phyloP scores from a whole-genome alignment of 2,797 vertebrate genomes.

The Hippopotamyrus pictus region DNA sequence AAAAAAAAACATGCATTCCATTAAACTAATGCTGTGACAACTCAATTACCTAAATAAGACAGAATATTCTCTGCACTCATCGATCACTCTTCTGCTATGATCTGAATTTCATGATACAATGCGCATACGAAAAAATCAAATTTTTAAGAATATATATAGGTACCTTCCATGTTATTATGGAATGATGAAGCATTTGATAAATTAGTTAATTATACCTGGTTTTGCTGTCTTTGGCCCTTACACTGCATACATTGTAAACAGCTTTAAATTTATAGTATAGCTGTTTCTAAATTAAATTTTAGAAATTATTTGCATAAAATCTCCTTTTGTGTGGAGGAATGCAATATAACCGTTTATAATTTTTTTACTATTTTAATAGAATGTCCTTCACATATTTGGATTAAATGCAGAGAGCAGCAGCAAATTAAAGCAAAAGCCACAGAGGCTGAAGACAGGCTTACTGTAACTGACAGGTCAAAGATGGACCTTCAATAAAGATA shows the following conservation, averaged over 20 bases:
- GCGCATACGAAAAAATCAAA: not conserved
- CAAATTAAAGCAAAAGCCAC: not conserved
- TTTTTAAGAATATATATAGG: not conserved
- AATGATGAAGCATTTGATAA: not conserved
- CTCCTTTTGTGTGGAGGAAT: not conserved
- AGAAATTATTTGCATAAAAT: not conserved
- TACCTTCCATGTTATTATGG: not conserved
- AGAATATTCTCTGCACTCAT: not conserved
- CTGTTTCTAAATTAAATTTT: not conserved
- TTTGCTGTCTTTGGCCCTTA: not conserved
- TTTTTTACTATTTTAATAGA: not conserved
- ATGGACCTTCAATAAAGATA: not conserved
- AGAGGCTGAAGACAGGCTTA: not conserved
- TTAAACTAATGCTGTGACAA: not conserved
- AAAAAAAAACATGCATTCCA: not conserved
- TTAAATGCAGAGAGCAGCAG: not conserved
- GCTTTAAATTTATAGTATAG: not conserved
- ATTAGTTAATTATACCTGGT: not conserved
- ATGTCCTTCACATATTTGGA: not conserved
- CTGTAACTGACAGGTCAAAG: not conserved
- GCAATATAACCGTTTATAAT: not conserved
- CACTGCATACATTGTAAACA: not conserved
- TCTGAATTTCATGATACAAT: not conserved
- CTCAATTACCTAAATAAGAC: slow-evolving; percentile 9
- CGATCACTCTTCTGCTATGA: not conserved